Evolutionary conservation across 2,797 vertebrate species (phyloP).

Genomic region (Thalassophryne amazonica): DNA sequence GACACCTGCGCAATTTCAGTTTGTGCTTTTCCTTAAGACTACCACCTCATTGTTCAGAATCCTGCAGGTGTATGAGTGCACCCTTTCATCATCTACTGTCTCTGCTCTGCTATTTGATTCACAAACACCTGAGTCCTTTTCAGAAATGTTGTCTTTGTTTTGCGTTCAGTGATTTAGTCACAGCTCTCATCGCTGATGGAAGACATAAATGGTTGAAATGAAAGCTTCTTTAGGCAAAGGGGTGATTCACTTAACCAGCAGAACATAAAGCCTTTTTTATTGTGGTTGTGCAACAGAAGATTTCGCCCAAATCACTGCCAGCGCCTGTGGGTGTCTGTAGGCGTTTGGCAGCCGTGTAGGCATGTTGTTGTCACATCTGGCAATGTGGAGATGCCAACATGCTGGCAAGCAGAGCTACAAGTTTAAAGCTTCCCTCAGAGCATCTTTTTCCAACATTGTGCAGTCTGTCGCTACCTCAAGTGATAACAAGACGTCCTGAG

Average conservation of each 20-base stretch:
- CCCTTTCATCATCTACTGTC: constrained; percentile 22
- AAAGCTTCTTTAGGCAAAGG: constrained; percentile 49
- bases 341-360: constrained; percentile 56
- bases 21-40: background rate
- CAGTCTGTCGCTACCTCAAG: background rate
- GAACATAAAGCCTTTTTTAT: constrained; percentile 48
- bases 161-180: constrained; percentile 17
- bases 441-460: constrained; percentile 22
- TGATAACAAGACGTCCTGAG: constrained; percentile 17
- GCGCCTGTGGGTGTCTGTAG: constrained; percentile 60
- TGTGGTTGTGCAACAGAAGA: constrained; percentile 48
- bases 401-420: constrained; percentile 40
- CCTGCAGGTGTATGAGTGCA: background rate
- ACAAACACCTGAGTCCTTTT: constrained; percentile 48
- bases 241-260: constrained; percentile 54
- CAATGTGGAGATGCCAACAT: constrained; percentile 41
- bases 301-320: constrained; percentile 61
- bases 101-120: constrained; percentile 12
- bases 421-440: constrained; percentile 38
- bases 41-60: constrained; percentile 5
- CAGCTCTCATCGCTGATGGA: constrained; percentile 12
- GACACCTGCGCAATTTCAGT: too few species aligned
- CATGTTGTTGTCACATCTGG: constrained; percentile 71
- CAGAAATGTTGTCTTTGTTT: constrained; percentile 37
- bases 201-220: constrained; percentile 26